Percentiles rank a stretch among this genome's conserved stretches.
Conservation (phyloP, 2,888 invertebrate genomes). For the Graphium colonna region DNA sequence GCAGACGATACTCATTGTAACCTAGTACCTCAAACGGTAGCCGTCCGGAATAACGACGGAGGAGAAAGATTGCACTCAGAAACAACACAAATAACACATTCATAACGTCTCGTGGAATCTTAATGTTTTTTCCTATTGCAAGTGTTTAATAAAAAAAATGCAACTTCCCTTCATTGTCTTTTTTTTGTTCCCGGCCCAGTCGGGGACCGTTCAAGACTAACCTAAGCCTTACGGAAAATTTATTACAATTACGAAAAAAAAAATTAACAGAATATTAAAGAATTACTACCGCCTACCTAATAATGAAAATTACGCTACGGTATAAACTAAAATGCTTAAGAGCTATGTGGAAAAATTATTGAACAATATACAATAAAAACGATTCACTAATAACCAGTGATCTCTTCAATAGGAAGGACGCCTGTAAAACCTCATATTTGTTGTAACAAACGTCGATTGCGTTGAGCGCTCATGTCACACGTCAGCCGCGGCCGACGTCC, state of each 20-base stretch:
- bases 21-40: conserved; percentile 4
- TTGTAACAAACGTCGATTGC: neutral
- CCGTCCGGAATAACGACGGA: conserved; percentile 16
- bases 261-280: conserved; percentile 77
- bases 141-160: conserved; percentile 58
- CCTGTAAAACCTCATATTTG: conserved; percentile 2
- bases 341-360: conserved; percentile 76
- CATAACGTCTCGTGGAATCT: conserved; percentile 41
- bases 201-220: conserved; percentile 65
- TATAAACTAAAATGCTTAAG: conserved; percentile 73
- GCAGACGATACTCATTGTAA: neutral
- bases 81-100: conserved; percentile 26
- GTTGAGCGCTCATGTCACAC: neutral
- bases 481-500: neutral
- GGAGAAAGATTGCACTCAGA: conserved; percentile 37
- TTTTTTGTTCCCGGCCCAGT: conserved; percentile 67
- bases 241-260: conserved; percentile 70
- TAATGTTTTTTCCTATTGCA: conserved; percentile 34
- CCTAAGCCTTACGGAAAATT: conserved; percentile 69
- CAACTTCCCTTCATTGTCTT: conserved; percentile 76
- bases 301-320: conserved; percentile 73
- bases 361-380: conserved; percentile 79
- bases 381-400: conserved; percentile 74
- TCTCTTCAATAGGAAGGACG: conserved; percentile 38
- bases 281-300: conserved; percentile 74